A percentile compares a stretch with the other conserved stretches of the same genome.
phyloP scores from a whole-genome alignment of 2,113 vertebrate species.

The Chlorocebus sabaeus region DNA sequence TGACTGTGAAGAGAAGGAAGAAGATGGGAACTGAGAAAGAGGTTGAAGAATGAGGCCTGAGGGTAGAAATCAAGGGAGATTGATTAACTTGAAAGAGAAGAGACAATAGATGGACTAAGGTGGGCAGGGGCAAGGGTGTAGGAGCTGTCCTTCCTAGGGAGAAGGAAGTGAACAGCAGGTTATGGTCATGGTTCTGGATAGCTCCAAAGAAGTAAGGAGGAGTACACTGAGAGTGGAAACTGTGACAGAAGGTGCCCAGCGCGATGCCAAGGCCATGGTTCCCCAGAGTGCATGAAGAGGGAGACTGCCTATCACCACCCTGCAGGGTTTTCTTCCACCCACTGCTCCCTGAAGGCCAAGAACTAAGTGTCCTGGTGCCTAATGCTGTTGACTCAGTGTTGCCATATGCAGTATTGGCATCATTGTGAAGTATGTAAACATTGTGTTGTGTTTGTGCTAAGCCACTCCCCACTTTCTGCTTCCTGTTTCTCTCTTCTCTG shows the following conservation, averaged over 20 bases:
- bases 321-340: not conserved
- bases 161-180: not conserved
- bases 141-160: not conserved
- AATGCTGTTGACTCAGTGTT: not conserved
- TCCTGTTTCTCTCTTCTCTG: constrained; percentile 28
- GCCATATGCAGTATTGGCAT: not conserved
- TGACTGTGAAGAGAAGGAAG: not conserved
- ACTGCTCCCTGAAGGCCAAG: not conserved
- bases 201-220: not conserved
- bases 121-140: not conserved
- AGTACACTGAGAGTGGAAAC: not conserved
- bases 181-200: not conserved
- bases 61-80: not conserved
- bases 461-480: not conserved
- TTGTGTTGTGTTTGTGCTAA: not conserved
- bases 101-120: not conserved
- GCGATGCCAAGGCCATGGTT: not conserved
- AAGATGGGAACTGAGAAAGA: not conserved
- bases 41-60: not conserved
- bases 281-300: not conserved
- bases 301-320: not conserved
- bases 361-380: not conserved
- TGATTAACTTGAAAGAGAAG: not conserved
- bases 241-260: not conserved
- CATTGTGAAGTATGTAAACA: not conserved